Conservation (phyloP, 2,113 vertebrate species). For the cattle (Bos taurus) region ARS-UCD2.0 NC_037349.1:34814001-34814500, state of each 20-base stretch:
- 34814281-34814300: conserved; percentile 20
- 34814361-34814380: background rate
- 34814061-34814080: background rate
- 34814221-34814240: background rate
- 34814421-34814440: background rate
- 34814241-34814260: background rate
- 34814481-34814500: background rate
- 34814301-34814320: background rate
- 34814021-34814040: background rate
- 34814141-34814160: background rate
- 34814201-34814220: background rate
- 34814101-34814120: background rate
- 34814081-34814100: background rate
- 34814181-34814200: background rate
- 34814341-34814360: background rate
- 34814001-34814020: background rate
- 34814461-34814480: background rate
- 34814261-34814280: background rate
- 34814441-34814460: background rate
- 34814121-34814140: background rate
- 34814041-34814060: background rate
- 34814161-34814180: background rate
- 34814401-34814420: background rate
- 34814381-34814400: background rate
- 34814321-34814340: background rate